phyloP scores from a whole-genome alignment of 2,888 invertebrate genomes.

The Sympetrum striolatum region DNA sequence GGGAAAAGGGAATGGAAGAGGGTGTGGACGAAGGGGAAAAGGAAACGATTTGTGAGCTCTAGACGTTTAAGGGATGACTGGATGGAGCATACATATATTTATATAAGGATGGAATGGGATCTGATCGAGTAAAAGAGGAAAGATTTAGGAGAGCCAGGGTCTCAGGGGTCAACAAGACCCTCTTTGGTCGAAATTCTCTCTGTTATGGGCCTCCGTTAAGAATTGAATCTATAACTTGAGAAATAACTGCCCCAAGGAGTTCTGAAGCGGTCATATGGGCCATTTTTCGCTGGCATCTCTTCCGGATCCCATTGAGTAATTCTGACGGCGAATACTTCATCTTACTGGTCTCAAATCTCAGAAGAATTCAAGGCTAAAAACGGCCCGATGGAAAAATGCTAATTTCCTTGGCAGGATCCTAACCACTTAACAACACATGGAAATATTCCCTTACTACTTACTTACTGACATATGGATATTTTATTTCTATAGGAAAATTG shows the following conservation, averaged over 20 bases:
- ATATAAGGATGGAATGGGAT: background rate
- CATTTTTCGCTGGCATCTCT: background rate
- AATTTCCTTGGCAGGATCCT: no score
- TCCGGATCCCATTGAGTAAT: background rate
- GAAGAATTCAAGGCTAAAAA: no score
- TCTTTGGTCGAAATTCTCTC: background rate
- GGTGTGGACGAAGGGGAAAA: background rate
- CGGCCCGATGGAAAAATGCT: no score
- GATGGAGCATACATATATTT: background rate
- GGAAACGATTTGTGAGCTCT: background rate
- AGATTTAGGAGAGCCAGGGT: slow-evolving; percentile 15
- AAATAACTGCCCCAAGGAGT: background rate
- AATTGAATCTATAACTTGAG: background rate
- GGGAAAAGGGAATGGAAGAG: background rate
- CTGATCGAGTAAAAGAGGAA: background rate
- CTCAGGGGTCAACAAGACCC: background rate
- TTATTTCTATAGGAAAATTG: no score
- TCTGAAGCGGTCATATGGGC: background rate
- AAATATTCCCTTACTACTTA: no score
- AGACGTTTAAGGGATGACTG: background rate
- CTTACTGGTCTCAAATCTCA: background rate
- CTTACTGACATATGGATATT: no score
- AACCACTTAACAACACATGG: no score
- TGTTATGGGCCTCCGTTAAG: background rate
- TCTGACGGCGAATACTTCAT: background rate